A percentile compares a stretch with the other conserved stretches of the same genome.
Evolutionary conservation across 92 coral and sea anemone genomes (phyloP).

Genomic region (Desmophyllum pertusum): DNA sequence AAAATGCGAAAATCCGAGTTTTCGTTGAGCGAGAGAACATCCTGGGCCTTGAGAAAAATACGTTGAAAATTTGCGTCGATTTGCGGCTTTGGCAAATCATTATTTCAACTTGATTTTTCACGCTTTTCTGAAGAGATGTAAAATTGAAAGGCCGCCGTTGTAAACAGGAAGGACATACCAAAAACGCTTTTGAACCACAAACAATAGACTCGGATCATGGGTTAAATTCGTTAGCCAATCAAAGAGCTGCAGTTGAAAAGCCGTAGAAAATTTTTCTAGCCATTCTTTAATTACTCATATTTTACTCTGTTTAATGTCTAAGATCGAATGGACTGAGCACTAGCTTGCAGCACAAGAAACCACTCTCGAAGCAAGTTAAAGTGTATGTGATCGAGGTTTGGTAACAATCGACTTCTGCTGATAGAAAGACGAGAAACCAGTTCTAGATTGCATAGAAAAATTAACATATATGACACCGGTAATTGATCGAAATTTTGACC

Average conservation of each 20-base stretch:
- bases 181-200: constrained; percentile 2
- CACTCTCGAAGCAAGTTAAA: background rate
- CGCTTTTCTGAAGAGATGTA: background rate
- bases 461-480: background rate
- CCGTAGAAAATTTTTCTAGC: background rate
- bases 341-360: background rate
- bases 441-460: background rate
- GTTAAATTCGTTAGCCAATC: constrained; percentile 21
- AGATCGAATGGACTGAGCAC: background rate
- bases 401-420: too few relatives aligned
- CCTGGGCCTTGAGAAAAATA: background rate
- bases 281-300: background rate
- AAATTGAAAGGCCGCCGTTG: background rate
- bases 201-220: constrained; percentile 24
- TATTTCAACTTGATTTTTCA: constrained; percentile 23
- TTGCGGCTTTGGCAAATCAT: background rate
- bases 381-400: too few relatives aligned
- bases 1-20: background rate
- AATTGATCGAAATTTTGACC: background rate
- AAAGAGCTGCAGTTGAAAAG: background rate
- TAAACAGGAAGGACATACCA: constrained; percentile 78
- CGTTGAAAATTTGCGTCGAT: background rate
- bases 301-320: background rate
- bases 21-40: background rate
- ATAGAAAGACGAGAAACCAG: background rate